Conservation (phyloP, 2,113 vertebrate genomes). For the Siniperca chuatsi region DNA sequence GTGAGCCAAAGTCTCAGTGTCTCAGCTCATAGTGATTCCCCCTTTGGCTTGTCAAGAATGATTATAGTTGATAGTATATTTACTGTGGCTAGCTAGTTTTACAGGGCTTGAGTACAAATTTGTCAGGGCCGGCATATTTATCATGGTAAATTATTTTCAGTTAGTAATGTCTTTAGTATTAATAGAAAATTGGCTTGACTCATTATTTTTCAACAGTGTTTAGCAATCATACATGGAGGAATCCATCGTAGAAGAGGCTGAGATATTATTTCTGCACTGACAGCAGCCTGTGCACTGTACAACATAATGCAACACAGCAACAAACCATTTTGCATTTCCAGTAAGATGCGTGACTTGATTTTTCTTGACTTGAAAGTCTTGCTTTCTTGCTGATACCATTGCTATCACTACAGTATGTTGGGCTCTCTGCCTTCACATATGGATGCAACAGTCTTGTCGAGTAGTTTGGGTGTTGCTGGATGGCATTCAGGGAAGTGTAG, state of each 20-base stretch:
- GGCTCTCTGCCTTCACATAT: background rate
- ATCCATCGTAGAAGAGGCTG: background rate
- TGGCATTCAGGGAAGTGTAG: constrained; percentile 2
- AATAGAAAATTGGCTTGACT: background rate
- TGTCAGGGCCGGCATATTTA: background rate
- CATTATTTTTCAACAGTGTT: background rate
- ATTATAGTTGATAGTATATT: constrained; percentile 17
- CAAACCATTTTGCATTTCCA: constrained; percentile 24
- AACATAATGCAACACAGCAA: constrained; percentile 3
- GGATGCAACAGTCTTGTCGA: too few species aligned
- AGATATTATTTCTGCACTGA: background rate
- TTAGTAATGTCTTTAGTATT: background rate
- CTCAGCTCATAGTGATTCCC: constrained; percentile 11
- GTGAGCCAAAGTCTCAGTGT: constrained; percentile 30
- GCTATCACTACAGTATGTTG: background rate
- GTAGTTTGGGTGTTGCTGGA: constrained; percentile 21
- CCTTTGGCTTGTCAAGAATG: constrained; percentile 3
- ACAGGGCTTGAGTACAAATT: constrained; percentile 15
- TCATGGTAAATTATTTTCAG: constrained; percentile 13
- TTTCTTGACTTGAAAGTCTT: background rate
- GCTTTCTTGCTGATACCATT: background rate
- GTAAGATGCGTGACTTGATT: background rate
- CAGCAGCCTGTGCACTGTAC: background rate
- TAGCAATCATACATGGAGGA: background rate
- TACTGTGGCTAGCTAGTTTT: constrained; percentile 25